Evolutionary conservation across 2,113 vertebrate species (phyloP), one percentile per base, ranked within the genome.

Genomic region (Paradoxurus hermaphroditus): DNA sequence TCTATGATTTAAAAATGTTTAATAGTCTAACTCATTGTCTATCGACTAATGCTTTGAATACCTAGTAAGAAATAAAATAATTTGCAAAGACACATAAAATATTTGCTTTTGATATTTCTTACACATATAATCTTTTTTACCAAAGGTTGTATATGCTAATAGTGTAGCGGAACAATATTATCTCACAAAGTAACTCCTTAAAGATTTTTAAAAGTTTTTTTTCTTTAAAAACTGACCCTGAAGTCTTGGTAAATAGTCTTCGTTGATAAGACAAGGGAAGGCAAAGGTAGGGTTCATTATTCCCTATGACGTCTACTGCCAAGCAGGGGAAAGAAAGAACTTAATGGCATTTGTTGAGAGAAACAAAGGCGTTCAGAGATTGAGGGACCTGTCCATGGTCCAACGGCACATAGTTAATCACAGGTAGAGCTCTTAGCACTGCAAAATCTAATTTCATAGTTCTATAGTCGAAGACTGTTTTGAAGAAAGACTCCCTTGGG

Each of bases 51-150:
- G 19, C 41, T 96, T 90, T 94, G 77, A 85, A 56, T 77, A 46
- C 2, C 79, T 87, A 79, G 70, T 51, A 78, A 88, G 39, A 85
- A 91, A 83, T 16, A 82, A 93, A 85, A 87, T 63, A 92, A 96
- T 86, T 92, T 93, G 12, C 16, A 94, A 93, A 94, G 27, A 75
- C 9, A 72, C 29, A 85, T 6, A 86, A 85, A 91, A 77, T 82
- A 65, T 81, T 87, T 95, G 16, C 25, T 91, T 82, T 85, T 39
- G 4, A 87, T 77, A 70, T 82, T 53, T 83, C n/a, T 90, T 53
- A 79, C 34, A 75, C 18, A 92, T 77, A 59, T 5, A 59, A 41
- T 93, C 16, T 81, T 95, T 39, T 94, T 91, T 87, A 62, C 31
- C 53, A 90, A 90, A 7, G 3, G 13, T 12, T 77, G 1, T 89